Conservation (phyloP, 2,888 invertebrate genomes). For the Pyrrhosoma nymphula region DNA sequence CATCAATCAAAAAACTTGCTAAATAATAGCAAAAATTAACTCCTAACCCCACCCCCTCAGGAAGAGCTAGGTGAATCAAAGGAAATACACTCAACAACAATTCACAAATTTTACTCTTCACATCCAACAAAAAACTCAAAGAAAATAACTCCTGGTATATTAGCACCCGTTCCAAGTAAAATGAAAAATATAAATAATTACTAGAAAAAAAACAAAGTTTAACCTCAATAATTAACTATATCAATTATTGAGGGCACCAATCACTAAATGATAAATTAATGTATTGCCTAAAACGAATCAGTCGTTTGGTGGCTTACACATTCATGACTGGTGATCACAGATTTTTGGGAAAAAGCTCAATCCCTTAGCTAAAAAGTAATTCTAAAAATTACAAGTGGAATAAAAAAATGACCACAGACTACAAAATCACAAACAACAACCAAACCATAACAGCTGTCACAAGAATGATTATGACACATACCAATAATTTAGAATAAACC, state of each 20-base stretch:
- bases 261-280: constrained; percentile 13
- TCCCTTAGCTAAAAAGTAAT: constrained; percentile 29
- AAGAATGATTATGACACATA: not conserved
- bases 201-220: constrained; percentile 51
- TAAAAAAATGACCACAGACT: constrained; percentile 17
- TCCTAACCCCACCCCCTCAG: not conserved
- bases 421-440: not conserved
- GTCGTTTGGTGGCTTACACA: not conserved
- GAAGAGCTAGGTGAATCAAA: constrained; percentile 23
- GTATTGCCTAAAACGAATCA: not conserved
- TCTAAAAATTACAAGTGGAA: not conserved
- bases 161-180: constrained; percentile 64
- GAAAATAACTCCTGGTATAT: constrained; percentile 41
- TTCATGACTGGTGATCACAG: constrained; percentile 62
- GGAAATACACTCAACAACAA: constrained; percentile 35
- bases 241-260: constrained; percentile 56
- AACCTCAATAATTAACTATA: constrained; percentile 25
- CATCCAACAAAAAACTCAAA: constrained; percentile 5
- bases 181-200: constrained; percentile 57
- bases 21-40: not conserved
- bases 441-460: not conserved
- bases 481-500: not conserved
- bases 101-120: constrained; percentile 25
- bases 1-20: not conserved
- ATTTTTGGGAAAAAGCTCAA: constrained; percentile 63